Percentiles rank a stretch among this genome's conserved stretches.
These are phyloP conservation scores for Drosophila truncata DNA, from an alignment of 1,140 invertebrate genomes.

Conservation along the genomic window DNA sequence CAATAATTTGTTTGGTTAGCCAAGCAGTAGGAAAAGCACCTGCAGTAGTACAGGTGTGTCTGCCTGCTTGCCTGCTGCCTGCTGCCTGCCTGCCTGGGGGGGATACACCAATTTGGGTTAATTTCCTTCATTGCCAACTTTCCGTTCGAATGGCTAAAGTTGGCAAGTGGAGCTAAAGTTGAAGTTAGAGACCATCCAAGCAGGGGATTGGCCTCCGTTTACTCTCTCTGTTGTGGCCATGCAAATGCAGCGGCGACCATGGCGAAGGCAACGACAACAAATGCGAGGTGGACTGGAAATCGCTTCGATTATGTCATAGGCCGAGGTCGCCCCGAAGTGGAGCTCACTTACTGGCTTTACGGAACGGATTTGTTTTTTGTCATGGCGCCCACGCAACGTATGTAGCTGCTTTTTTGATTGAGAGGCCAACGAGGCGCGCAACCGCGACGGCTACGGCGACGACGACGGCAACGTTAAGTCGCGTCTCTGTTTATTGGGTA, in stretches of 20 bases:
- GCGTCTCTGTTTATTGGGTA: slow-evolving; percentile 72
- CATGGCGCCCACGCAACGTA: slow-evolving; percentile 62
- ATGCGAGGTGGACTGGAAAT: slow-evolving; percentile 17
- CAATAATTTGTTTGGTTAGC: slow-evolving; percentile 34
- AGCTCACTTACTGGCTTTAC: slow-evolving; percentile 11
- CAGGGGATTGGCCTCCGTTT: slow-evolving; percentile 9
- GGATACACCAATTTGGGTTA: slow-evolving; percentile 29
- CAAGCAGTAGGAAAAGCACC: slow-evolving; percentile 16
- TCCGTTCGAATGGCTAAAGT: slow-evolving; percentile 22
- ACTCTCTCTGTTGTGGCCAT: slow-evolving; percentile 41
- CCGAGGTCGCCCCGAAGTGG: slow-evolving; percentile 33
- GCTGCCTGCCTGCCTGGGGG: background rate
- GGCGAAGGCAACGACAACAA: slow-evolving; percentile 13
- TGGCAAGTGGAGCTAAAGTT: slow-evolving; percentile 9
- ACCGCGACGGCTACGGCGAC: slow-evolving; percentile 65
- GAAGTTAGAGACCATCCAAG: background rate
- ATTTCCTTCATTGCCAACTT: slow-evolving; percentile 33
- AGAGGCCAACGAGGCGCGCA: slow-evolving; percentile 70
- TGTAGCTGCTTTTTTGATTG: slow-evolving; percentile 33
- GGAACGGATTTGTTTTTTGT: slow-evolving; percentile 17
- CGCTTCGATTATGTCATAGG: slow-evolving; percentile 54
- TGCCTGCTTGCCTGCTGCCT: background rate
- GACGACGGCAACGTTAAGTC: slow-evolving; percentile 21
- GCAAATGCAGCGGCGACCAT: slow-evolving; percentile 46
- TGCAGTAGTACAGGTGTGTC: slow-evolving; percentile 30